These are phyloP conservation scores for Petrolisthes cinctipes DNA, from an alignment of 2,888 invertebrate species.

Conservation along the genomic window DNA sequence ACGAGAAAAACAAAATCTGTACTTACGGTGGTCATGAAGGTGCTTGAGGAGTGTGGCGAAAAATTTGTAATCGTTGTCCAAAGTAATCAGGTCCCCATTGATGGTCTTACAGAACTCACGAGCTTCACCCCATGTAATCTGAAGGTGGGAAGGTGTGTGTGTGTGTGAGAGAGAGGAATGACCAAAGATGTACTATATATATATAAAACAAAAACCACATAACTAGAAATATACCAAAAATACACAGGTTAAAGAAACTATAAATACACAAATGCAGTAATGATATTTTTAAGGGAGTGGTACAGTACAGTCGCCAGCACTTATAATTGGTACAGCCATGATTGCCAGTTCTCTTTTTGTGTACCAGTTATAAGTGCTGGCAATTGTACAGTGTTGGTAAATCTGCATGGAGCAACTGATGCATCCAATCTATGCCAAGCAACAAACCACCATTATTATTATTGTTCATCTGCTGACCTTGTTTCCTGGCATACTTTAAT, in stretches of 20 bases:
- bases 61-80: constrained; percentile 6
- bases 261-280: no score
- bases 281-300: no score
- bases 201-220: background rate
- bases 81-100: background rate
- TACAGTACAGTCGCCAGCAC: no score
- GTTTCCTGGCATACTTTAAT: no score
- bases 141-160: background rate
- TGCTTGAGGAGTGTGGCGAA: constrained; percentile 12
- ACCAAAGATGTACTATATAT: background rate
- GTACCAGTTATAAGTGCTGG: no score
- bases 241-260: background rate
- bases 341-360: no score
- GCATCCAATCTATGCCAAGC: no score
- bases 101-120: constrained; percentile 3
- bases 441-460: no score
- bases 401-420: no score
- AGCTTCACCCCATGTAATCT: constrained; percentile 18
- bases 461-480: no score
- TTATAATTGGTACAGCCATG: no score
- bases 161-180: background rate
- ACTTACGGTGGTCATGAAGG: constrained; percentile 3
- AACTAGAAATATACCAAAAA: background rate
- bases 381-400: no score
- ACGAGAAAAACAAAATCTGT: background rate